Evolutionary conservation across 2,888 invertebrate species (phyloP), one percentile per base, ranked within the genome.

Genomic region (Helicoverpa assulta): DNA sequence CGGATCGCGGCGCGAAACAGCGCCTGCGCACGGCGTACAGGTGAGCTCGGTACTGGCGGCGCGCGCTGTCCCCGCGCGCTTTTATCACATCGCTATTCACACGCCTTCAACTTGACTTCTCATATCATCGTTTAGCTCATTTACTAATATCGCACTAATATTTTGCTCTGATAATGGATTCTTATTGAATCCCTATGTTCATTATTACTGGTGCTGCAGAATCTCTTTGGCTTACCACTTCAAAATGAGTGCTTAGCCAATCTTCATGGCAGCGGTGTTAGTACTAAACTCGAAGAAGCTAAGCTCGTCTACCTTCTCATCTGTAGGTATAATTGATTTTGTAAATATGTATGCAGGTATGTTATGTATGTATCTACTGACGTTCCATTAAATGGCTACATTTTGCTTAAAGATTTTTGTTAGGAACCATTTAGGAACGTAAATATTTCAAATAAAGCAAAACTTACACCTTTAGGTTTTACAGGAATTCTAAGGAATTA

Each of bases 21-120:
- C 90, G 94, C 94, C 89, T 89, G 92, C 93, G 92, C 83, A 87
- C 88, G 84, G 82, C 88, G 85, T 86, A 90, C 90, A 88, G 88
- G 92, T 90, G 87, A 87, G 86, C 75, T 90, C 86, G 88, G 88
- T 94, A 95, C 95, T 95, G 94, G 84, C 92, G 88, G 90, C 92
- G 94, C 93, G 94, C 94, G 94, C 87, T 85, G 81, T 77, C 84
- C 81, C 79, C 88, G 70, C 89, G 82, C 91, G 90, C 94, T 95
- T 95, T 92, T 95, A 95, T 94, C 93, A 95, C 89, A 93, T 94
- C 92, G 91, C 89, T 89, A 88, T 88, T 86, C 88, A 85, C 88
- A 88, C 91, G 90, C 93, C 94, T 94, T 94, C 90, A 94, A 94
- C 94, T 94, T 95, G 93, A 94, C 93, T 92, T 86, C 86, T 89